Evolutionary conservation across 2,113 vertebrate species (phyloP).

Genomic region (Sminthopsis crassicaudata): DNA sequence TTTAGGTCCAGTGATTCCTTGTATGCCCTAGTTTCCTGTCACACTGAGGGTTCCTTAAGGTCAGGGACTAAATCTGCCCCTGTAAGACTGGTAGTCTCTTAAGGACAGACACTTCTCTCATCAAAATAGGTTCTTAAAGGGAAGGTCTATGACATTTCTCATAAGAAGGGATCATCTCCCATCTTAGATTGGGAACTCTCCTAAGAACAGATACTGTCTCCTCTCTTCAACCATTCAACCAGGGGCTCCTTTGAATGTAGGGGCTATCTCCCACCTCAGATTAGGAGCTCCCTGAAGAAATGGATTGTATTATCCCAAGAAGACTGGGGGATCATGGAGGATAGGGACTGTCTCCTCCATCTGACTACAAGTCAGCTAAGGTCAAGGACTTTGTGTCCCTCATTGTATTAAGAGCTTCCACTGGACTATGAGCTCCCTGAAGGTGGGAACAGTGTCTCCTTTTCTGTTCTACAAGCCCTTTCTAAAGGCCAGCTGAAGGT

Average conservation of each 20-base stretch:
- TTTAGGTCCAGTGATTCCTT: not conserved
- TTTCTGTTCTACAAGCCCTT: not conserved
- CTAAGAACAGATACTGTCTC: not conserved
- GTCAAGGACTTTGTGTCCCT: not conserved
- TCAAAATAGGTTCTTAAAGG: not conserved
- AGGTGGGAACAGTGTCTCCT: not conserved
- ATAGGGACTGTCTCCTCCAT: not conserved
- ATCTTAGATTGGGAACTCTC: not conserved
- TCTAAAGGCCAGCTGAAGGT: not conserved
- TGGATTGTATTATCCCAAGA: not conserved
- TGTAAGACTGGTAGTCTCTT: not conserved
- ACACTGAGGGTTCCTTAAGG: not conserved
- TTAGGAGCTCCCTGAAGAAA: not conserved
- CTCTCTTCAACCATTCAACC: not conserved
- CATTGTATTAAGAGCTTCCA: not conserved
- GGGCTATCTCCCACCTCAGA: not conserved
- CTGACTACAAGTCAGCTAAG: not conserved
- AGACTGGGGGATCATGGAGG: not conserved
- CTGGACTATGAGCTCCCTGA: not conserved
- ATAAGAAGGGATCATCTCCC: not conserved
- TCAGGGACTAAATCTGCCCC: not conserved
- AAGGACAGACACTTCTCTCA: not conserved
- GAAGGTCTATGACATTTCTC: not conserved
- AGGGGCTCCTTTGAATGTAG: not conserved
- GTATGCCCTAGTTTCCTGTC: not conserved